These are phyloP conservation scores for Erethizon dorsatum DNA, from an alignment of 2,797 vertebrate species.

Conservation along the genomic window DNA sequence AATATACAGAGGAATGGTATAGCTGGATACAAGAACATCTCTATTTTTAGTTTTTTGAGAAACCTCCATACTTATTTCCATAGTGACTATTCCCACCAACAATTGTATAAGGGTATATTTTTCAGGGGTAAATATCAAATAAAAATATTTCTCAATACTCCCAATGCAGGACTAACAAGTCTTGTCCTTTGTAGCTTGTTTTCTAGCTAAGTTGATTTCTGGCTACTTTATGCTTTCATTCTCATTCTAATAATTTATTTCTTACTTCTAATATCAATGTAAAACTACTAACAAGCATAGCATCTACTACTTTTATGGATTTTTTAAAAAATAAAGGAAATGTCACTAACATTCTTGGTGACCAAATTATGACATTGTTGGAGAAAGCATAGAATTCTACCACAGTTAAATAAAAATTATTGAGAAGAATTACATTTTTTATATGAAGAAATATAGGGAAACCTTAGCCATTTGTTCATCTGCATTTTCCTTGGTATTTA, in stretches of 20 bases:
- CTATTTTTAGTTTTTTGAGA: neutral
- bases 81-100: neutral
- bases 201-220: neutral
- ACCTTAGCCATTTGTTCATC: neutral
- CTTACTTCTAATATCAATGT: neutral
- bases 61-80: neutral
- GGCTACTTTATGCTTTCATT: neutral
- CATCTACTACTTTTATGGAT: neutral
- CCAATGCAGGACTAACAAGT: neutral
- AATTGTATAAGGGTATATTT: neutral
- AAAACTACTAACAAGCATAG: neutral
- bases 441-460: conserved; percentile 20
- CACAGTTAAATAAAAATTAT: neutral
- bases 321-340: neutral
- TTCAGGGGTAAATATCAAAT: neutral
- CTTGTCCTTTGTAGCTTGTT: neutral
- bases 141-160: conserved; percentile 28
- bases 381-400: conserved; percentile 28
- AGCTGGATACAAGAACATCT: neutral
- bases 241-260: neutral
- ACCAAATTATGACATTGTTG: neutral
- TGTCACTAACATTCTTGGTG: neutral
- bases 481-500: neutral
- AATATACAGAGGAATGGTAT: neutral
- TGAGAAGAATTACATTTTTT: neutral